These are phyloP conservation scores for Rattus rattus DNA, from an alignment of 2,113 vertebrate species.

Conservation along the genomic window DNA sequence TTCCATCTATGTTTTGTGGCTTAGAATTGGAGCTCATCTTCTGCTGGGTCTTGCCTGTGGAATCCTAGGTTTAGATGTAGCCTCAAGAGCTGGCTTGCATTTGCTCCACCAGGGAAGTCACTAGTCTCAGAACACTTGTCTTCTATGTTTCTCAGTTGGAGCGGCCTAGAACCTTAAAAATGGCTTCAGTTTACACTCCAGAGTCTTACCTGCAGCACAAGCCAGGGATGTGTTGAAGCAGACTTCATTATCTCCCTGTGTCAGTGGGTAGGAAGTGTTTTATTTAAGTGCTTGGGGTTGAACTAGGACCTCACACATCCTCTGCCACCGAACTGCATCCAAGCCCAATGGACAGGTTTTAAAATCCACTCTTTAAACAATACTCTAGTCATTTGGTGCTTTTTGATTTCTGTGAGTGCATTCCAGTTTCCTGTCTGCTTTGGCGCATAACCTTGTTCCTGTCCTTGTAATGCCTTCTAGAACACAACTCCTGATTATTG, in stretches of 20 bases:
- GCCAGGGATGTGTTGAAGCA: neutral
- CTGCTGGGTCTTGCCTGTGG: neutral
- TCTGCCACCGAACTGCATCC: neutral
- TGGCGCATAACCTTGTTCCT: neutral
- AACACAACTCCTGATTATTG: constrained; percentile 10
- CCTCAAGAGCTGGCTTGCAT: constrained; percentile 25
- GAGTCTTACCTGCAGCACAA: neutral
- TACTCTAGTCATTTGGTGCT: neutral
- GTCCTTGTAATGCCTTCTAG: constrained; percentile 6
- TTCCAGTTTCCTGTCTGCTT: constrained; percentile 12
- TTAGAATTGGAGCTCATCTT: constrained; percentile 25
- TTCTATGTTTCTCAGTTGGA: constrained; percentile 44
- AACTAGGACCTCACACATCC: neutral
- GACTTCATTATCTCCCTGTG: constrained; percentile 12
- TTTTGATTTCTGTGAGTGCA: constrained; percentile 9
- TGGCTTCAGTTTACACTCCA: neutral
- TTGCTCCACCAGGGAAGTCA: neutral
- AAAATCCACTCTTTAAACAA: constrained; percentile 9
- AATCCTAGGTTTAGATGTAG: constrained; percentile 20
- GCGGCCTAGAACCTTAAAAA: neutral
- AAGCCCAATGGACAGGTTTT: neutral
- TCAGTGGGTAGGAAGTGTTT: neutral
- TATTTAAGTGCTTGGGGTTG: neutral
- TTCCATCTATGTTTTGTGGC: constrained; percentile 12
- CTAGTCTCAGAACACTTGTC: constrained; percentile 34